Conservation (phyloP, 2,888 invertebrate species). For the Lordiphosa fenestrarum region DNA sequence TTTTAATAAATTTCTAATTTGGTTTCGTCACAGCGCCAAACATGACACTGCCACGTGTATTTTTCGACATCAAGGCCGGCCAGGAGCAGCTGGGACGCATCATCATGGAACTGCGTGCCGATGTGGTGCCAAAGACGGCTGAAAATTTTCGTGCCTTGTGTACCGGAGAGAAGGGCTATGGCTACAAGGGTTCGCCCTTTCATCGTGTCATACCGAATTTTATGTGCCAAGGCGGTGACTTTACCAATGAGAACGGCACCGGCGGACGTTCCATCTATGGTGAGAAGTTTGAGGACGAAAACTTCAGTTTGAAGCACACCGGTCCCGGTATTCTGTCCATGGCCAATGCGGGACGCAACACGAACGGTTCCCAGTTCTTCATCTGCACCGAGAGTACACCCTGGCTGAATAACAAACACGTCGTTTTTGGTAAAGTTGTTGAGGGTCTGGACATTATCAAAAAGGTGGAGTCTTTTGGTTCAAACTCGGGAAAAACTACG, state of each 20-base stretch:
- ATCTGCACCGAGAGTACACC: slow-evolving; percentile 94
- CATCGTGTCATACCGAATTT: slow-evolving; percentile 97
- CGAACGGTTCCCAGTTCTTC: slow-evolving; percentile 98
- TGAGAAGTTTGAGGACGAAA: slow-evolving; percentile 96
- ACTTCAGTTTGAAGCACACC: slow-evolving; percentile 95
- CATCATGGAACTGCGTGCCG: slow-evolving; percentile 86
- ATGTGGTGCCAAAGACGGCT: slow-evolving; percentile 95
- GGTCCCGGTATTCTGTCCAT: slow-evolving; percentile 93
- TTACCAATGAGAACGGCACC: slow-evolving; percentile 96
- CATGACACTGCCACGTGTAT: slow-evolving; percentile 47
- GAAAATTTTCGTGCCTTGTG: slow-evolving; percentile 98
- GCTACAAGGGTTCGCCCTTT: slow-evolving; percentile 95
- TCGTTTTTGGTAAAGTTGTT: slow-evolving; percentile 93
- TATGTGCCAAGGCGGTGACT: slow-evolving; percentile 98
- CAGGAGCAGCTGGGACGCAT: slow-evolving; percentile 38
- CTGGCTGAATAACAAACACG: slow-evolving; percentile 83
- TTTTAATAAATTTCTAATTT: too few species aligned
- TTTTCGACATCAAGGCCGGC: slow-evolving; percentile 44
- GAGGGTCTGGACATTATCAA: slow-evolving; percentile 95
- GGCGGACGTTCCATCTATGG: slow-evolving; percentile 98
- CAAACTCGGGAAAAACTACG: slow-evolving; percentile 89
- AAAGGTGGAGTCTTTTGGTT: slow-evolving; percentile 89
- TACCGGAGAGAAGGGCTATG: slow-evolving; percentile 96
- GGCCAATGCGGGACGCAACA: slow-evolving; percentile 97
- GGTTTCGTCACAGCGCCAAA: not conserved